These are phyloP conservation scores for Acyrthosiphon pisum DNA, from an alignment of 1,140 invertebrate genomes.

Conservation along the genomic window DNA sequence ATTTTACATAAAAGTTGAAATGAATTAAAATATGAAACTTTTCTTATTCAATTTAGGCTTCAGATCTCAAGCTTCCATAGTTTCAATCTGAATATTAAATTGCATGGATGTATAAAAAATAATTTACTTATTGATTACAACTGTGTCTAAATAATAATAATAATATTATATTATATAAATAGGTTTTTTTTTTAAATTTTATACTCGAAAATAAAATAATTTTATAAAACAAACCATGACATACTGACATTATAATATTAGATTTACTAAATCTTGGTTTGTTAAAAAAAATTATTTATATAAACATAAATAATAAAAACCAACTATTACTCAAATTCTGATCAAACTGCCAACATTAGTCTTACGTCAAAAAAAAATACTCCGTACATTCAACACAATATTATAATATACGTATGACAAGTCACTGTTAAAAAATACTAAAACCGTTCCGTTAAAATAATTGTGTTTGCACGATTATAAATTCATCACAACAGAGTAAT, in stretches of 20 bases:
- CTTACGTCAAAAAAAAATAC: background rate
- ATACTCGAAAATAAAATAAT: background rate
- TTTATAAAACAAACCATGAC: background rate
- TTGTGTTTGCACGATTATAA: background rate
- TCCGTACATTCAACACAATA: background rate
- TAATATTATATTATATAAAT: background rate
- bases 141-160: no score
- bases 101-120: background rate
- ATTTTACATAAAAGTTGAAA: background rate
- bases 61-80: background rate
- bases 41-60: slow-evolving; percentile 5
- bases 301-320: background rate
- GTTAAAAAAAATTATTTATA: background rate
- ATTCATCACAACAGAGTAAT: background rate
- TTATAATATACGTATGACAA: background rate
- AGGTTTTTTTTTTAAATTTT: background rate
- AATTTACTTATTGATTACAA: background rate
- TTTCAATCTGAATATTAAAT: background rate
- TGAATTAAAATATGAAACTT: background rate
- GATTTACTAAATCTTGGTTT: background rate
- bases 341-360: background rate
- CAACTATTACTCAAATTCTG: background rate
- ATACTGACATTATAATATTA: background rate
- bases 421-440: background rate
- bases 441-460: background rate